Evolutionary conservation across 2,113 vertebrate species (phyloP), one percentile per base, ranked within the genome.

Genomic region (Caranx melampygus): DNA sequence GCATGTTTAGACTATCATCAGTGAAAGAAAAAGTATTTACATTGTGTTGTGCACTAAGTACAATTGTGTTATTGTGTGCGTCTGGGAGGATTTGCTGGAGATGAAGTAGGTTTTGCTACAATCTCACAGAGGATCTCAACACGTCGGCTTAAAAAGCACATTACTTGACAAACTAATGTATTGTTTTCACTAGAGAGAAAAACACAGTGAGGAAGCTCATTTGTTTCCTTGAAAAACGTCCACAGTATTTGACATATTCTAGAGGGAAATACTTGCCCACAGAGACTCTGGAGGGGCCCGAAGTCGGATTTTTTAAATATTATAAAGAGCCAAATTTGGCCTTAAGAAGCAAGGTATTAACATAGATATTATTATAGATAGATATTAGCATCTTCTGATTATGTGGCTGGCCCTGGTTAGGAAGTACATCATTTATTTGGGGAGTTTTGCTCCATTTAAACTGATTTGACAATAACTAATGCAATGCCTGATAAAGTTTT

Each of bases 1-100:
- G 0, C 21, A 61, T 89, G 89, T 93, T 92, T 89, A 85, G 74
- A 82, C 67, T 78, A 67, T 64, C 63, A 73, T 81, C 70, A 63
- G 55, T 6, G 26, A 45, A 80, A 49, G 66, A 35, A 54, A 75
- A 31, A 61, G 52, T 74, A 60, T 63, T 78, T 66, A 75, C 54
- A 77, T 6, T 2, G 26, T 12, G 18, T 45, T 35, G 20, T 69
- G 26, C 9, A 55, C 80, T 59, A 34, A 37, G 63, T 26, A 44
- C 68, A 47, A 21, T 62, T 34, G 64, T 66, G 63, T 64, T 63
- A 70, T 55, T 34, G 40, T 47, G n/a, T 51, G 45, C 5, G 54
- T 54, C 34, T 16, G 26, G 72, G 64, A 34, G 42, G 42, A 65
- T 75, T 68, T 69, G 44, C 21, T 35, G 40, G 16, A 44, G 35